phyloP scores from a whole-genome alignment of 2,888 invertebrate species.

The Eupithecia tripunctaria region DNA sequence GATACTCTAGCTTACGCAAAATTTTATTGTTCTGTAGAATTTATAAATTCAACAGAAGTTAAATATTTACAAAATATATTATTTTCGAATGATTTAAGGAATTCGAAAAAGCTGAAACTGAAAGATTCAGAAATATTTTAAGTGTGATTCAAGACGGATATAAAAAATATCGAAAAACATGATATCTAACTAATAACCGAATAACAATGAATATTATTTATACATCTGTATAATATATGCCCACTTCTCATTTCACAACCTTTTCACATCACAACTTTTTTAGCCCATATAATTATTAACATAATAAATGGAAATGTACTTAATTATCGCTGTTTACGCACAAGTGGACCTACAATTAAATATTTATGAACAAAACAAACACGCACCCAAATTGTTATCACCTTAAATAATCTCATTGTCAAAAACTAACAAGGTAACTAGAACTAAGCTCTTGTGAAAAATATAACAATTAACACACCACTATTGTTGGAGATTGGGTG shows the following conservation, averaged over 20 bases:
- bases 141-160: background rate
- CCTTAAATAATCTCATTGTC: constrained; percentile 32
- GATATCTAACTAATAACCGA: background rate
- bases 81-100: background rate
- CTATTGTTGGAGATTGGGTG: constrained; percentile 47
- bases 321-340: background rate
- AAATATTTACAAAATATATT: background rate
- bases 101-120: constrained; percentile 5
- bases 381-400: constrained; percentile 19
- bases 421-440: constrained; percentile 36
- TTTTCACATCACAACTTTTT: too few species aligned
- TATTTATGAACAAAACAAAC: constrained; percentile 15
- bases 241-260: too few species aligned
- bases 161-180: background rate
- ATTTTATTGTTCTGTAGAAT: constrained; percentile 63
- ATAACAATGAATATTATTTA: background rate
- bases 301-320: background rate
- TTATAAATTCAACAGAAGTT: constrained; percentile 66
- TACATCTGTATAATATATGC: too few species aligned
- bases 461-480: constrained; percentile 46
- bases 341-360: background rate
- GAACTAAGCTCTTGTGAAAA: constrained; percentile 46
- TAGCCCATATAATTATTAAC: background rate
- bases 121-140: background rate
- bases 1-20: constrained; percentile 64